Evolutionary conservation across 2,113 vertebrate genomes (phyloP), one percentile per base, ranked within the genome.

Genomic region (Psittacus erithacus): DNA sequence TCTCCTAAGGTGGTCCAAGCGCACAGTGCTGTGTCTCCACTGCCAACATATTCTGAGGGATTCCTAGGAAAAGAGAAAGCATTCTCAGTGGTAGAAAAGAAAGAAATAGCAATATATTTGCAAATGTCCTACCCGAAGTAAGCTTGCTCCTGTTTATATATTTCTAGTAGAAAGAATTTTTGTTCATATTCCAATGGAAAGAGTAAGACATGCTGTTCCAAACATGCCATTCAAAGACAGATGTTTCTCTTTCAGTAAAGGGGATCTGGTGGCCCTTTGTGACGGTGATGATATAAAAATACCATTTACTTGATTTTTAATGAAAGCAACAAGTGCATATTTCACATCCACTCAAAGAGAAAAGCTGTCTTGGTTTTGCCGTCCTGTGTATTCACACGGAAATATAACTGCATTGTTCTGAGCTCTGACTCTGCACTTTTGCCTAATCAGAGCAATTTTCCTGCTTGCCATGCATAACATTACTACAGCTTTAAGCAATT

Each of bases 391-490:
- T 95, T 94, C 76, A 75, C n/a, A 62, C 94, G 73, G 52, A 97
- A 92, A 81, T 88, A 74, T 38, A 90, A 82, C 59, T 55, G 84
- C 69, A 83, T 85, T 93, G 89, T 95, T 96, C 94, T 90, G 94
- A 91, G 86, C 92, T 93, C 95, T 96, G 97, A 96, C 94, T 96
- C 90, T 94, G 95, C 97, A 95, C 74, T 97, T 97, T 96, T 92
- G 82, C 93, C 92, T 97, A 96, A 97, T 96, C 94, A 96, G 96
- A 96, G 85, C 94, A 96, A 97, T 97, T 97, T 97, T 94, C 95
- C 91, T 97, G 94, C 96, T 97, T 97, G 96, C 95, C 95, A 96
- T 97, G 94, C 95, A 97, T 96, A 97, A 96, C 91, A 97, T 97
- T 97, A 97, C 94, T 96, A 97, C 94, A 95, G 97, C 85, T 97